phyloP scores from a whole-genome alignment of 2,113 vertebrate species.

The Nesoenas mayeri region DNA sequence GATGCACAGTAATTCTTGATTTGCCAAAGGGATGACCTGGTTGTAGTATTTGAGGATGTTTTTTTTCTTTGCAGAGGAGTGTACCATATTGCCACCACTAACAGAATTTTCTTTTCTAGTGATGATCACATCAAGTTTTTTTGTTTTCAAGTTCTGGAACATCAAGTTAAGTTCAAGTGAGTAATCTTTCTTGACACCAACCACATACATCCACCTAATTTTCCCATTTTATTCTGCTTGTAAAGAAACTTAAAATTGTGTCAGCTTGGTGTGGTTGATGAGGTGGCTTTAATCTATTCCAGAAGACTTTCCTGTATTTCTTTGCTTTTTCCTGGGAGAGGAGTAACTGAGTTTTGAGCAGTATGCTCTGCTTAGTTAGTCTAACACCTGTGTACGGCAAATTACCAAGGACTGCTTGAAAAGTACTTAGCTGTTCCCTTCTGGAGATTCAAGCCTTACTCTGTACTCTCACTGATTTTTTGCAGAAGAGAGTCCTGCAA shows the following conservation, averaged over 20 bases:
- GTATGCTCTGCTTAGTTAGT: background rate
- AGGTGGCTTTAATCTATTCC: background rate
- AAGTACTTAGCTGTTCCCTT: background rate
- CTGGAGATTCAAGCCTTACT: background rate
- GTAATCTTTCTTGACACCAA: slow-evolving; percentile 17
- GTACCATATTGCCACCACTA: background rate
- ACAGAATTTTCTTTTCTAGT: slow-evolving; percentile 68
- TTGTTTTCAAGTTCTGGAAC: slow-evolving; percentile 98
- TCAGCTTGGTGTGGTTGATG: background rate
- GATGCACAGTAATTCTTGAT: background rate
- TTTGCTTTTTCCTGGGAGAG: background rate
- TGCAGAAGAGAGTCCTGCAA: background rate
- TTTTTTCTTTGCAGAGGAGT: background rate
- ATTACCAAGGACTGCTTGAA: background rate
- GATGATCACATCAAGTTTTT: slow-evolving; percentile 99
- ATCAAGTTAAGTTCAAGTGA: slow-evolving; percentile 97
- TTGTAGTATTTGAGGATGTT: background rate
- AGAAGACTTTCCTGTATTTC: background rate
- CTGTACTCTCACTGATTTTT: background rate
- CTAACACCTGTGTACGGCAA: background rate
- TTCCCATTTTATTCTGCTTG: background rate
- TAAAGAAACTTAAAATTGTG: background rate
- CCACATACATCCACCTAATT: background rate
- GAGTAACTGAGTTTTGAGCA: background rate
- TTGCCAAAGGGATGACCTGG: background rate